These are phyloP conservation scores for Silvanus unidentatus DNA, from an alignment of 2,888 invertebrate genomes.

Conservation along the genomic window DNA sequence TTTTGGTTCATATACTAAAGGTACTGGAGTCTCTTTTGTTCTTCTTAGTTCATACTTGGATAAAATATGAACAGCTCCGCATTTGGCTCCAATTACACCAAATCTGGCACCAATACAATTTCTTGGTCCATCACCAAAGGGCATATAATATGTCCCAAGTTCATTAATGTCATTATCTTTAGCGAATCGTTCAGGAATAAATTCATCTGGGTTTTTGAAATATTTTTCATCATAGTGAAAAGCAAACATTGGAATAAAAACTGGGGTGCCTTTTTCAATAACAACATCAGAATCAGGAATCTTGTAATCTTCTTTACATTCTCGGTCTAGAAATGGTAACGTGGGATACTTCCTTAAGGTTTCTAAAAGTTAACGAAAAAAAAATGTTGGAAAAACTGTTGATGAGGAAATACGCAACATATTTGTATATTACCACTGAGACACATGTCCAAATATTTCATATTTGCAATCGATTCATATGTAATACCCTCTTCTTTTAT, in stretches of 20 bases:
- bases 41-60: conserved; percentile 20
- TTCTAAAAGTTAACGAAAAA: conserved; percentile 34
- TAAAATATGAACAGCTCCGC: conserved; percentile 22
- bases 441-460: conserved; percentile 48
- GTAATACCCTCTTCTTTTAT: conserved; percentile 43
- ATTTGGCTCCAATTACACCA: conserved; percentile 21
- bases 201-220: conserved; percentile 32
- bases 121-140: conserved; percentile 32
- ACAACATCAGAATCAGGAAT: conserved; percentile 28
- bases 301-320: conserved; percentile 30
- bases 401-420: background rate
- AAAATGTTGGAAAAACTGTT: background rate
- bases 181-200: conserved; percentile 30
- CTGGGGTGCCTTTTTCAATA: conserved; percentile 37
- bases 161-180: conserved; percentile 22
- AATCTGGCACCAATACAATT: conserved; percentile 32
- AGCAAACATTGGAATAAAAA: conserved; percentile 33
- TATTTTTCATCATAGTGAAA: conserved; percentile 31
- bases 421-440: conserved; percentile 15
- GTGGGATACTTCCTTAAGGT: conserved; percentile 45
- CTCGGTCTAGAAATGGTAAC: conserved; percentile 34
- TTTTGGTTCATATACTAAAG: conserved; percentile 20
- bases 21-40: conserved; percentile 15
- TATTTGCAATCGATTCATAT: conserved; percentile 50
- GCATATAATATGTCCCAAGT: conserved; percentile 27